These are phyloP conservation scores for Addax nasomaculatus DNA, from an alignment of 2,113 vertebrate species.

Conservation along the genomic window DNA sequence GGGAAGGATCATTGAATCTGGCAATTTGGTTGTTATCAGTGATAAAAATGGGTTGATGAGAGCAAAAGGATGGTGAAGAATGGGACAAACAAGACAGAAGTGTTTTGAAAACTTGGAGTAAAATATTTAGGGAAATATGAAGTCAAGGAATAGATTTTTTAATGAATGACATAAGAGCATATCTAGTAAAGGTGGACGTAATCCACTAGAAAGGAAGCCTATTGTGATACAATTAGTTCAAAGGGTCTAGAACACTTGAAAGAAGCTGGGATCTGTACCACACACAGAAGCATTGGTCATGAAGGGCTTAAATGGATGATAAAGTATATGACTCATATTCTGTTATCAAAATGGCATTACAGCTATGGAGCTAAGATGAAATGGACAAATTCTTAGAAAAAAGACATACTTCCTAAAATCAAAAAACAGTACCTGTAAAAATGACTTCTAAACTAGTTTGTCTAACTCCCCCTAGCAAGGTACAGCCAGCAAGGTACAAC, in stretches of 20 bases:
- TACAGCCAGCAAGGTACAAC: not conserved
- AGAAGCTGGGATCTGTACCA: not conserved
- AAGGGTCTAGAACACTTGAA: not conserved
- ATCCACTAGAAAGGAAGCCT: not conserved
- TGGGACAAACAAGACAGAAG: not conserved
- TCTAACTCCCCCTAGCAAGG: not conserved
- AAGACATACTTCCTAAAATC: not conserved
- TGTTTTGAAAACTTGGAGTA: not conserved
- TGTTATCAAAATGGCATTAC: not conserved
- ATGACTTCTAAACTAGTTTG: not conserved
- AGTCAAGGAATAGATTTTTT: not conserved
- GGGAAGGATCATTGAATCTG: not conserved
- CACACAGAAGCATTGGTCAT: not conserved
- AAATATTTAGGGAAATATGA: not conserved
- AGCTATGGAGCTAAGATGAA: not conserved
- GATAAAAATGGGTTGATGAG: not conserved
- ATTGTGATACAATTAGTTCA: not conserved
- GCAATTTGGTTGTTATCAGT: not conserved
- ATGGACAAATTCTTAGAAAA: not conserved
- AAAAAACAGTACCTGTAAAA: not conserved
- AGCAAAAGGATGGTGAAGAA: not conserved
- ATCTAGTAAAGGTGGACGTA: not conserved
- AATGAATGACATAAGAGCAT: not conserved
- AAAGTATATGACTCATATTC: not conserved
- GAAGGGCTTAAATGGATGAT: not conserved